Base-by-base conservation (phyloP, 2,888 invertebrate genomes). In the Tetrapedia diversipes region DNA sequence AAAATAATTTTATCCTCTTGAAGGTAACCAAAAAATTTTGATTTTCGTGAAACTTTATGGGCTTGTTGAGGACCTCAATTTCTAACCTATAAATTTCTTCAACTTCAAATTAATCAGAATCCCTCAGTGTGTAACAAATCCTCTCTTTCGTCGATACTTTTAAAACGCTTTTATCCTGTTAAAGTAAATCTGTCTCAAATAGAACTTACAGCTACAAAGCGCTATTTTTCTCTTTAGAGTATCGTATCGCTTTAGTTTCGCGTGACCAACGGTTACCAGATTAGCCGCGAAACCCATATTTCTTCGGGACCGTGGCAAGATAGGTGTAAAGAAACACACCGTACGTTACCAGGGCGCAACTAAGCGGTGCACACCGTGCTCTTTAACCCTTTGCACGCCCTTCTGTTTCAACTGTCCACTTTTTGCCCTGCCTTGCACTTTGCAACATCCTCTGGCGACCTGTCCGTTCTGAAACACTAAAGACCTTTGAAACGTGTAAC, bases 331-430 rank as follows among this genome's bases (percentile, higher is more conserved):
- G 60, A 22, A 45, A 11, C 16, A 16, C 16, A 22, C 22, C 6
- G 24, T 34, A 8, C 4, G 27, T 41, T 45, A 16, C 19, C 19
- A 29, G 16, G 14, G 8, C 19, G 32, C 32, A 16, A 16, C 32
- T 16, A 19, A 60, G 32, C 29, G 29, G 43, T 60, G 45, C 32
- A 43, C 29, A 60, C 19, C 16, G 8, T 47, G 24, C 47, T 22
- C 60, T 61, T 61, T 61, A 34, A 43, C 47, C 47, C 60, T 45
- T 60, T 34, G 16, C 34, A 14, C 32, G 8, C 32, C 29, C 41
- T 59, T 59, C 14, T 43, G 4, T 39, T 32, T 10, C 16, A 60
- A 47, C 45, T 45, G 11, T 60, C 43, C 32, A 43, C 43, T 29
- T 29, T 43, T 43, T 27, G 16, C 14, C 32, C 27, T 16, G 11